Base-by-base conservation (phyloP, 2,113 vertebrate species). In the Odobenus rosmarus region DNA sequence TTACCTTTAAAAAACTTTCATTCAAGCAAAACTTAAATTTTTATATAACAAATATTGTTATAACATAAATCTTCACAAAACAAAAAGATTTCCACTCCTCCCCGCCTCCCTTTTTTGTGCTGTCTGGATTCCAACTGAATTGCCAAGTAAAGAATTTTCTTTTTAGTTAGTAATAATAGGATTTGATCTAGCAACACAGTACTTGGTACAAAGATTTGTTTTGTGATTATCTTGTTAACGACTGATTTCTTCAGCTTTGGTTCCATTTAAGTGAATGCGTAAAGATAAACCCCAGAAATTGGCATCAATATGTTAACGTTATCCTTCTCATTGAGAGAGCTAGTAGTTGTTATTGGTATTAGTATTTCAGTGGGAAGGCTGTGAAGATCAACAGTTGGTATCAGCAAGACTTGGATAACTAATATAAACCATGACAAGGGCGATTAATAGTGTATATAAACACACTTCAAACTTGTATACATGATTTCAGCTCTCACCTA, bases 131-230 rank as follows among this genome's bases (percentile, higher is more conserved):
- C 76, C 28, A 88, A 42, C 31, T 42, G 83, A 92, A 96, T 96
- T 93, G 46, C 74, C 53, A 64, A 84, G 85, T 59, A 71, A 89
- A 89, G 59, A 71, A 55, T 88, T 95, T 93, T 55, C 46, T 67
- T 93, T 96, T 94, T 18, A 61, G 76, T 88, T 77, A 86, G 49
- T 62, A 55, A 80, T 96, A 59, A 88, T 67, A 39, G 64, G 67
- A 69, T 93, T 95, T 95, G 92, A 90, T 95, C 51, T 93, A 87
- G 76, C 89, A 64, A 83, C 57, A 97, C 90, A 53, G 81, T 90
- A n/a, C 53, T 98, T 93, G 96, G 93, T 76, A 82, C 81, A 89
- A 96, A 94, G 91, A 93, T 82, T 97, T 98, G 88, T 94, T 96
- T 87, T 89, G 72, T 59, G 82, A 84, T 49, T 97, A 46, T 94